Evolutionary conservation across 2,113 vertebrate species (phyloP), one percentile per base, ranked within the genome.

Genomic region (Guaruba guarouba): DNA sequence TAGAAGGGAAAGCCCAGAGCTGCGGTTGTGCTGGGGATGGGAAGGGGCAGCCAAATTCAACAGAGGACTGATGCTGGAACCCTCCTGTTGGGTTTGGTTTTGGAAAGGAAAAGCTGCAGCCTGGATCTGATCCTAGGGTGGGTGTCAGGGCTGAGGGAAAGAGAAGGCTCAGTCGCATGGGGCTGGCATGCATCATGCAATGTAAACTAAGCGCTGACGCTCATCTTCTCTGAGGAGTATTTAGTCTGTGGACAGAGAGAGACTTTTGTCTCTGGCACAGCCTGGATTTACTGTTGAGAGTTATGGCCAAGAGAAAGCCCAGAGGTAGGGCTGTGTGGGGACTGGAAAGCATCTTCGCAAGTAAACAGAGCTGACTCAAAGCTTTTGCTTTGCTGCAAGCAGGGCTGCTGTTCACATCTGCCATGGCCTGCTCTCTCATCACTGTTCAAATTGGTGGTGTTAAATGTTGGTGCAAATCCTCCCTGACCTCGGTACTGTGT

Each of bases 371-470:
- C n/a, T 75, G 76, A 48, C 31, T 55, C 17, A 15, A 79, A 57
- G 37, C 43, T 76, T 88, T 68, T 71, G 62, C 46, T 79, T 57
- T 70, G 66, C 71, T 23, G 31, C 23, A 51, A 82, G 46, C 55
- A 28, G 35, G 19, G 44, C 49, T 82, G 71, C 51, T 52, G n/a
- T 82, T 78, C 75, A 37, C 9, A 15, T 62, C 46, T 3, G 2
- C 0, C 0, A 12, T 39, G 55, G 55, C 76, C 77, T 68, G 35
- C 52, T 52, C 33, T 71, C 63, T 70, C 57, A 33, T 57, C 46
- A 3, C 18, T 0, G 0, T 13, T 78, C 23, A 31, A 8, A 11
- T 5, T 14, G 8, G 27, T 0, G 2, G 9, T 33, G 43, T 24
- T 24, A 49, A 43, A 15, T 14, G 28, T 22, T 17, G 70, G 61